Conservation (phyloP, 1,140 invertebrate genomes). For the Lasioglossum baleicum region DNA sequence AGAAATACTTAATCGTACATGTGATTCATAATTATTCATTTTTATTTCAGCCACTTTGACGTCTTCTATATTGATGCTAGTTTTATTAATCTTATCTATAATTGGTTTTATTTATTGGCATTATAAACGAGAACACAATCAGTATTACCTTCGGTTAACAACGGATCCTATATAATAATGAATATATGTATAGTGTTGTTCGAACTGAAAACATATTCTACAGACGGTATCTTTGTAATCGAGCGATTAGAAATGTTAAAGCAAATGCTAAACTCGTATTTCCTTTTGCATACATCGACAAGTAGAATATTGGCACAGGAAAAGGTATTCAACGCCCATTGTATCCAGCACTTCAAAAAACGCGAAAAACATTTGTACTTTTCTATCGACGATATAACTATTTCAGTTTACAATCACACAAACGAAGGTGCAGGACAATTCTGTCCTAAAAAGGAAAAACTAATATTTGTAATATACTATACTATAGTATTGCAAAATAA, state of each 20-base stretch:
- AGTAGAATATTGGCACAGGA: background rate
- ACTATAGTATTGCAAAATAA: background rate
- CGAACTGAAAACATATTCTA: background rate
- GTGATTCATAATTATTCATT: slow-evolving; percentile 7
- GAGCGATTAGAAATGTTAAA: background rate
- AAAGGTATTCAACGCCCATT: background rate
- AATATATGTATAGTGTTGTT: background rate
- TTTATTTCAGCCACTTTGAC: slow-evolving; percentile 73
- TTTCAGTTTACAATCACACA: slow-evolving; percentile 9
- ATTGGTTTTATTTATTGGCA: slow-evolving; percentile 74
- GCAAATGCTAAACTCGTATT: slow-evolving; percentile 3
- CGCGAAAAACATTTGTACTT: slow-evolving; percentile 19
- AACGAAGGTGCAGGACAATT: background rate
- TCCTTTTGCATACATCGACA: background rate
- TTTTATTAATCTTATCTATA: slow-evolving; percentile 70
- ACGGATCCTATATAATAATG: slow-evolving; percentile 67
- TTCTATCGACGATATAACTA: slow-evolving; percentile 22
- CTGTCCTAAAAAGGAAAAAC: background rate
- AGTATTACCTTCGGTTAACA: slow-evolving; percentile 73
- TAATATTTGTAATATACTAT: background rate
- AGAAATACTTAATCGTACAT: background rate
- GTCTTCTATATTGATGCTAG: slow-evolving; percentile 70
- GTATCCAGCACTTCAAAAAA: background rate
- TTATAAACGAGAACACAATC: slow-evolving; percentile 71
- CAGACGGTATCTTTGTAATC: slow-evolving; percentile 18